Base-by-base conservation (phyloP, 1,140 invertebrate species). In the Copidosoma floridanum region DNA sequence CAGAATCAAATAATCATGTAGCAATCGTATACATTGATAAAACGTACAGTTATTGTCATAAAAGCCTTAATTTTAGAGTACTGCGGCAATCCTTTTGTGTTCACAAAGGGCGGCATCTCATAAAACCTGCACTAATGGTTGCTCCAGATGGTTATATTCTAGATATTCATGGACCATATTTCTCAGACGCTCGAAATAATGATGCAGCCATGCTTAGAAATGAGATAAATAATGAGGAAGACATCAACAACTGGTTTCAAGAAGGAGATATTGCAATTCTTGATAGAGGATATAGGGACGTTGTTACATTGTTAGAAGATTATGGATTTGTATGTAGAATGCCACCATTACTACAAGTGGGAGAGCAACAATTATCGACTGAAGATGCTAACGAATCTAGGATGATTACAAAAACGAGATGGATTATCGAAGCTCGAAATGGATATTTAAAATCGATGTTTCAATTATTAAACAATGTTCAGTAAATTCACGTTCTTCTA, bases 341-440 rank as follows among this genome's bases (percentile, higher is more conserved):
- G 55, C 61, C 58, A 14, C 6, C 29, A 14, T n/a, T 59, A 5
- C 21, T 63, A 2, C 20, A 46, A 24, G 14, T n/a, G 14, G 26
- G 32, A 14, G 12, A 61, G 43, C 12, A 18, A 1, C 61, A 64
- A 56, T 26, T 66, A 1, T 24, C 44, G 2, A 61, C 61, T 1
- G 55, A 64, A 40, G 55, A 61, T 8, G 65, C 57, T 2, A 66
- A 63, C n/a, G 5, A 38, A 2, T 48, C 57, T 3, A 41, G 61
- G 12, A 21, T 55, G 1, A 21, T 63, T 3, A 66, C 65, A 1
- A 63, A 61, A 47, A 51, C 23, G 0, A 58, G 65, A 41, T 66
- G 51, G 58, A 11, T 57, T 7, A 12, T 8, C 6, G 29, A 12
- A 32, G 29, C 12, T 32, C 29, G 29, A 8, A 32, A 32, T 32